Conservation (phyloP, 2,888 invertebrate species). For the Hofmannophila pseudospretella region DNA sequence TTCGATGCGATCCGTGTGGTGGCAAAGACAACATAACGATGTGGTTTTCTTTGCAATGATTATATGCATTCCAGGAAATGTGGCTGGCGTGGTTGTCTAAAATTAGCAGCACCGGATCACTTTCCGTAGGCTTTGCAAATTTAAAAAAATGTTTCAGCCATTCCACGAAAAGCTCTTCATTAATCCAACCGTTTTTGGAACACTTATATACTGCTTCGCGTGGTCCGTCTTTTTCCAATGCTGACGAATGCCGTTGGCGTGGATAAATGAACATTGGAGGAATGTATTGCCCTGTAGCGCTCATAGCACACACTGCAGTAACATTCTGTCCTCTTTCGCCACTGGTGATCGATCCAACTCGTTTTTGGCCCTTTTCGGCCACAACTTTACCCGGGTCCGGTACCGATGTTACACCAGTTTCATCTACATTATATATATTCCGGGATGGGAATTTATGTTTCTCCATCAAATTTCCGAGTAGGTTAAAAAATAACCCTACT, state of each 20-base stretch:
- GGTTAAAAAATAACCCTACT: constrained; percentile 21
- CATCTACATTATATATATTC: constrained; percentile 48
- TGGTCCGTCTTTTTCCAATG: no score
- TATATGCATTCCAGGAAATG: constrained; percentile 19
- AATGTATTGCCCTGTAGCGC: constrained; percentile 12
- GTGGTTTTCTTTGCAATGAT: constrained; percentile 20
- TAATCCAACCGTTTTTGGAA: no score
- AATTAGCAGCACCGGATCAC: constrained; percentile 23
- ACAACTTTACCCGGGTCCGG: constrained; percentile 44
- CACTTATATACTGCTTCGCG: no score
- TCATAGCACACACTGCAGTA: constrained; percentile 23
- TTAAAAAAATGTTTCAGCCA: background rate
- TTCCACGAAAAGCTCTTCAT: background rate
- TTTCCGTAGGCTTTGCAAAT: constrained; percentile 18
- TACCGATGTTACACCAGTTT: constrained; percentile 50
- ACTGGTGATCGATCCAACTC: constrained; percentile 47
- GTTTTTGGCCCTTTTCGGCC: constrained; percentile 42
- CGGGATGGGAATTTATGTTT: constrained; percentile 23
- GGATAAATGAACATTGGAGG: constrained; percentile 24
- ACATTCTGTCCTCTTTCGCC: constrained; percentile 45
- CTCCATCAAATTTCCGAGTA: constrained; percentile 22
- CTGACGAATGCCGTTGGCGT: no score
- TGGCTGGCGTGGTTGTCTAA: constrained; percentile 30
- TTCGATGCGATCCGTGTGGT: constrained; percentile 22
- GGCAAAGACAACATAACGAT: constrained; percentile 21